Base-by-base conservation (phyloP, 2,888 invertebrate species). In the Tolmerus cingulatus region DNA sequence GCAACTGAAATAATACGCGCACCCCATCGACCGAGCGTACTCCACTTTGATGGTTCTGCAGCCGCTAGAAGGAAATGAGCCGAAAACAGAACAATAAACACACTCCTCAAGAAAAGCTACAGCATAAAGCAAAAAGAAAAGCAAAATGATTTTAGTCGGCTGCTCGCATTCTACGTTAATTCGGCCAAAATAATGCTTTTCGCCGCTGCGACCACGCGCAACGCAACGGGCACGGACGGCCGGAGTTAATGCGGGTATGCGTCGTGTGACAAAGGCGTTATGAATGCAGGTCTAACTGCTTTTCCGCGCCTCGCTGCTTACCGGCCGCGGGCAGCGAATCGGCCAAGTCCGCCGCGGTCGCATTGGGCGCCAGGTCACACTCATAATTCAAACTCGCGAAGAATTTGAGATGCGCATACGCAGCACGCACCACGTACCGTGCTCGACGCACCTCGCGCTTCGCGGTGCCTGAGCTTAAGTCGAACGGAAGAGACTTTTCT, bases 1-100 rank as follows among this genome's bases (percentile, higher is more conserved):
- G 57, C 82, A 82, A 82, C 82, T 82, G 82, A 82, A 82, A 46
- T 79, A 79, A 79, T 79, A 79, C 66, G 82, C 82, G 82, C 46
- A 51, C 37, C 57, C 57, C 57, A 81, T 16, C 27, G 51, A 23
- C 37, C 16, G 43, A 55, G 81, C 30, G 66, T 82, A 82, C 82
- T 76, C 37, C 76, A 76, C 66, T 79, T 79, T 79, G 46, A 79
- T 79, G 51, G 79, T 51, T 79, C 51, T 79, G 79, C 79, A 46
- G 51, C 51, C 79, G 79, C 79, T 51, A 79, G 51, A 79, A 79
- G 79, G 79, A 79, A 79, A 51, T 51, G 51, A 79, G 79, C 79
- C 51, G 79, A 79, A 79, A 79, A 51, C 79, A 79, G 79, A 79
- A 79, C 79, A 79, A 79, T 79, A 79, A 79, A 79, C 79, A 79